Conservation (phyloP, 2,888 invertebrate genomes). For the Caenorhabditis japonica region DNA sequence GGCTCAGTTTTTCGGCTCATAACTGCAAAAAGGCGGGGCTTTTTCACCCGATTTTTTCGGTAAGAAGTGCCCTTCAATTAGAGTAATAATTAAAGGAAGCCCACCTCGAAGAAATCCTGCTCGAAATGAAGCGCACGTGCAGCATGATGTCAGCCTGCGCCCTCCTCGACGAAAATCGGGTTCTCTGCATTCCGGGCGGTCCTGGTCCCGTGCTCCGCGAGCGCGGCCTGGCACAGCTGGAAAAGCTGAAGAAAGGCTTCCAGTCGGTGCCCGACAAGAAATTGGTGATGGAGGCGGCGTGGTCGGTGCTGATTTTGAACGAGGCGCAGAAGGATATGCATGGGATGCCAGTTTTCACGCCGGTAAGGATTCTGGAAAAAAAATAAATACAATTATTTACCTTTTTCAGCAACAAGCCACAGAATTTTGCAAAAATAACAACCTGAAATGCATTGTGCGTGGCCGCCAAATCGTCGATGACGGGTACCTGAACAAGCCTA, state of each 20-base stretch:
- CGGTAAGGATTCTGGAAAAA: constrained; percentile 10
- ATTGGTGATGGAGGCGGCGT: constrained; percentile 43
- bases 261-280: constrained; percentile 29
- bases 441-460: constrained; percentile 57
- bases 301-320: constrained; percentile 45
- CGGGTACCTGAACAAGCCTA: constrained; percentile 63
- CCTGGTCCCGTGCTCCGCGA: constrained; percentile 60
- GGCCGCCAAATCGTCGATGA: constrained; percentile 64
- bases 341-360: constrained; percentile 50
- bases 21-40: too few species aligned
- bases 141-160: constrained; percentile 34
- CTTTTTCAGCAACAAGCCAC: constrained; percentile 54
- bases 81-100: constrained; percentile 1
- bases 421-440: constrained; percentile 56
- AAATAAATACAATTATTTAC: too few species aligned
- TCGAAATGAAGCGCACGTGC: constrained; percentile 38
- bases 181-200: constrained; percentile 65
- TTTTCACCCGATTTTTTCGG: too few species aligned
- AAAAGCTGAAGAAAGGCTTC: constrained; percentile 19
- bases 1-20: too few species aligned
- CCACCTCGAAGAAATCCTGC: constrained; percentile 13
- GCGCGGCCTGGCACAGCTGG: constrained; percentile 19
- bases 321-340: constrained; percentile 37
- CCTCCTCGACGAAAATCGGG: constrained; percentile 36
- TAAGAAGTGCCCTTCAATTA: too few species aligned